Percentiles rank a stretch among this genome's conserved stretches.
Evolutionary conservation across 1,140 invertebrate species (phyloP).

Genomic region (Meloidogyne hapla): DNA sequence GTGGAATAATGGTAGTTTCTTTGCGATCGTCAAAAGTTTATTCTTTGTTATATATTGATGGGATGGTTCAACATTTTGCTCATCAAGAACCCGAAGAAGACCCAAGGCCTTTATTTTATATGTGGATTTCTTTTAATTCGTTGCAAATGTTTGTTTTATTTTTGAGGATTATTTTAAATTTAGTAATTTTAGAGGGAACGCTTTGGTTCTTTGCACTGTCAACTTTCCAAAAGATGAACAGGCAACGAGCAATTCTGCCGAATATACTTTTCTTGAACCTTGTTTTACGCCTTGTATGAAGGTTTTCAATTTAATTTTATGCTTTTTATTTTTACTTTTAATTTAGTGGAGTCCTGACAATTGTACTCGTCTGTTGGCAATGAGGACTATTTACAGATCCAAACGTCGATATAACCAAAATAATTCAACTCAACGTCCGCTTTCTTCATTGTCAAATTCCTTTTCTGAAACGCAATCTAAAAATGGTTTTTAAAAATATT

Average conservation of each 20-base stretch:
- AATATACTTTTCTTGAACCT: constrained; percentile 36
- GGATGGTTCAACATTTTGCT: constrained; percentile 34
- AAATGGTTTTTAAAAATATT: not conserved
- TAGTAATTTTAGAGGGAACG: constrained; percentile 28
- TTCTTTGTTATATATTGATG: constrained; percentile 27
- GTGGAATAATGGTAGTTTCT: constrained; percentile 32
- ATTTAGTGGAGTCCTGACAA: constrained; percentile 33
- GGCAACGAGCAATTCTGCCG: constrained; percentile 10
- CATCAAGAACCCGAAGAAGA: constrained; percentile 43
- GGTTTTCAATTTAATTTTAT: not conserved
- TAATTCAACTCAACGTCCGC: not conserved
- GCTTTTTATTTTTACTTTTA: not conserved
- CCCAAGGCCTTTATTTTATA: constrained; percentile 32
- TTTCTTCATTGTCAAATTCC: not conserved
- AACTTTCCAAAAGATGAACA: constrained; percentile 42
- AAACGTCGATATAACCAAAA: not conserved
- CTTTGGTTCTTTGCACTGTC: constrained; percentile 27
- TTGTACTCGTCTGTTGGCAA: constrained; percentile 20
- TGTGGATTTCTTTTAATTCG: constrained; percentile 34
- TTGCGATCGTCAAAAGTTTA: constrained; percentile 37
- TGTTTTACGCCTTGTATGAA: constrained; percentile 32
- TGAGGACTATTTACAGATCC: constrained; percentile 26
- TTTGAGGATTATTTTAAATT: not conserved
- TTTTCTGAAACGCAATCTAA: constrained; percentile 5
- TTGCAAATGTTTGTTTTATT: constrained; percentile 5